Conservation (phyloP, 2,797 vertebrate species). For the Xenopus petersii region DNA sequence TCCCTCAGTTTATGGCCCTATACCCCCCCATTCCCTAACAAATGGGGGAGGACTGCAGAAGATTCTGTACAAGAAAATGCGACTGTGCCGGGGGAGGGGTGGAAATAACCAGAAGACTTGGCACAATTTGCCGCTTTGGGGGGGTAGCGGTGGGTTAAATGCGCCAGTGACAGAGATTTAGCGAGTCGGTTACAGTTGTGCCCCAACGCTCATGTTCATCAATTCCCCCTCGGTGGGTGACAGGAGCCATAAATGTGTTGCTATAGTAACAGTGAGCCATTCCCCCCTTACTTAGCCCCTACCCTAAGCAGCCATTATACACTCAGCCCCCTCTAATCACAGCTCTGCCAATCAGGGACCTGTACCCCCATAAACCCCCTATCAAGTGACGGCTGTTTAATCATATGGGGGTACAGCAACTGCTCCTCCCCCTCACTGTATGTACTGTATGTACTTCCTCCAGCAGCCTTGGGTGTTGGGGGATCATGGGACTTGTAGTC, state of each 20-base stretch:
- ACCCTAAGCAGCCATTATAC: too few relatives aligned
- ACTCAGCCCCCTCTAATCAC: neutral
- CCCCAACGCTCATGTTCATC: conserved; percentile 12
- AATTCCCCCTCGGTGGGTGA: conserved; percentile 41
- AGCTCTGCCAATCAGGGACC: neutral
- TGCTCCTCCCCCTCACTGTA: too few relatives aligned
- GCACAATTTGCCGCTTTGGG: conserved; percentile 1
- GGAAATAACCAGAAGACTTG: neutral
- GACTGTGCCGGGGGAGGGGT: neutral
- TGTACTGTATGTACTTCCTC: too few relatives aligned
- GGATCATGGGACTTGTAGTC: too few relatives aligned
- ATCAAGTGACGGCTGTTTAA: too few relatives aligned
- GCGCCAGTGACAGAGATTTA: neutral
- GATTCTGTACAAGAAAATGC: neutral
- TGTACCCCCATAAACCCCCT: too few relatives aligned
- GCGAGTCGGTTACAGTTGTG: too few relatives aligned
- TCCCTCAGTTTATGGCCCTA: conserved; percentile 17
- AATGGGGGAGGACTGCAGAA: neutral
- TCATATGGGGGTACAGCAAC: too few relatives aligned
- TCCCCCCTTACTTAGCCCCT: conserved; percentile 11
- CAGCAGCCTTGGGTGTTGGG: too few relatives aligned
- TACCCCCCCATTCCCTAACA: conserved; percentile 1
- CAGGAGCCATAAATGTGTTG: conserved; percentile 53
- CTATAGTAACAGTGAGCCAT: conserved; percentile 57
- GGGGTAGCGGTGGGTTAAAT: too few relatives aligned